Conservation (phyloP, 1,140 invertebrate genomes). For the Caligus rogercresseyi region DNA sequence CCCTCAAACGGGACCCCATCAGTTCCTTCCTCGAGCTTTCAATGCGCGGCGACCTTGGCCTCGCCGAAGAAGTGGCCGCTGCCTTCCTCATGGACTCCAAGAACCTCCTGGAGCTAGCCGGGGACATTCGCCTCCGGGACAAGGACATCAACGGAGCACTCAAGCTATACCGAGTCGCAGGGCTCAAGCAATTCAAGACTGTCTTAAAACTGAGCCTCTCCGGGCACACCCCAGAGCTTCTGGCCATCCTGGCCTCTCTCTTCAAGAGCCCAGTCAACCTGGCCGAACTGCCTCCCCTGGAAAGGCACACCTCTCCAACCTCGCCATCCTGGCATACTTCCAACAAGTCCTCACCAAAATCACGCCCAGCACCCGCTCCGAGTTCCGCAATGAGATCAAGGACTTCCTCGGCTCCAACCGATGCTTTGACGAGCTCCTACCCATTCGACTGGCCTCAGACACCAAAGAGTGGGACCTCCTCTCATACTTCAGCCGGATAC, state of each 20-base stretch:
- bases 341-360: conserved; percentile 12
- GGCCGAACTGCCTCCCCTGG: neutral
- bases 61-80: neutral
- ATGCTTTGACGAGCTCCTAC: conserved; percentile 4
- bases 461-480: conserved; percentile 14
- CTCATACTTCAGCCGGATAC: neutral
- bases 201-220: conserved; percentile 7
- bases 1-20: neutral
- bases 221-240: conserved; percentile 1
- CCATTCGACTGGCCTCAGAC: conserved; percentile 4
- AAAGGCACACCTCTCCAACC: conserved; percentile 12
- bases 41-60: neutral
- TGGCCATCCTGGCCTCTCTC: neutral
- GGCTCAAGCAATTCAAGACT: conserved; percentile 3
- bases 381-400: neutral
- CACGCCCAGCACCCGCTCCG: neutral
- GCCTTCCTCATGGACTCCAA: conserved; percentile 2
- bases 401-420: neutral
- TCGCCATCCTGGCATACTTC: conserved; percentile 15
- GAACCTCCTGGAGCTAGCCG: conserved; percentile 3
- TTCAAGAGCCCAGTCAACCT: conserved; percentile 7
- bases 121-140: conserved; percentile 2
- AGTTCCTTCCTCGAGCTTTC: neutral
- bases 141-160: neutral
- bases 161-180: neutral